These are phyloP conservation scores for Luperina testacea DNA, from an alignment of 2,888 invertebrate genomes.

Conservation along the genomic window DNA sequence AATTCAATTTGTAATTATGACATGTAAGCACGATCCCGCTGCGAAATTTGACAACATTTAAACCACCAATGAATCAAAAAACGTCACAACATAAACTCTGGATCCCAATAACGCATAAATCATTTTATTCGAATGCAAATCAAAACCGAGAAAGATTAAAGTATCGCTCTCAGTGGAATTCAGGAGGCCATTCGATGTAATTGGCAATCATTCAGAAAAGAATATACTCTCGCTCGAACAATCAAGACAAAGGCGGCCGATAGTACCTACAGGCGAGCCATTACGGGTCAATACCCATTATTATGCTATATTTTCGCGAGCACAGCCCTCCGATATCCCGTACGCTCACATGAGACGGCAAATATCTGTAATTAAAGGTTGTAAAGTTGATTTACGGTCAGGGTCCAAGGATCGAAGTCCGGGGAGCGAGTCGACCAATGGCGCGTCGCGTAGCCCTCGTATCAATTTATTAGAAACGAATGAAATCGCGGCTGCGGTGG, in stretches of 20 bases:
- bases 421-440: constrained; percentile 87
- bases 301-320: constrained; percentile 90
- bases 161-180: constrained; percentile 85
- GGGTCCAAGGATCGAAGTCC: constrained; percentile 85
- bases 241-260: constrained; percentile 90
- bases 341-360: constrained; percentile 88
- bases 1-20: constrained; percentile 49
- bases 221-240: constrained; percentile 87
- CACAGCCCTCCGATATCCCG: constrained; percentile 88
- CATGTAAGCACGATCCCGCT: constrained; percentile 21
- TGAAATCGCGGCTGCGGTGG: constrained; percentile 88
- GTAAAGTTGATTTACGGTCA: constrained; percentile 90
- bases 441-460: constrained; percentile 79
- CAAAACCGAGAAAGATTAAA: constrained; percentile 82
- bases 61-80: constrained; percentile 56
- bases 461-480: constrained; percentile 90
- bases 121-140: constrained; percentile 85
- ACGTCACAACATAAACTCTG: constrained; percentile 71
- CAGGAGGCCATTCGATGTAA: constrained; percentile 89
- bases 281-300: constrained; percentile 90
- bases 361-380: constrained; percentile 90
- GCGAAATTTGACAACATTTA: constrained; percentile 61
- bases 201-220: constrained; percentile 89
- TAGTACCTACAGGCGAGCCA: constrained; percentile 89
- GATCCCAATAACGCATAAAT: constrained; percentile 86